These are phyloP conservation scores for Drosophila nigritarsus DNA, from an alignment of 2,888 invertebrate genomes.

Conservation along the genomic window DNA sequence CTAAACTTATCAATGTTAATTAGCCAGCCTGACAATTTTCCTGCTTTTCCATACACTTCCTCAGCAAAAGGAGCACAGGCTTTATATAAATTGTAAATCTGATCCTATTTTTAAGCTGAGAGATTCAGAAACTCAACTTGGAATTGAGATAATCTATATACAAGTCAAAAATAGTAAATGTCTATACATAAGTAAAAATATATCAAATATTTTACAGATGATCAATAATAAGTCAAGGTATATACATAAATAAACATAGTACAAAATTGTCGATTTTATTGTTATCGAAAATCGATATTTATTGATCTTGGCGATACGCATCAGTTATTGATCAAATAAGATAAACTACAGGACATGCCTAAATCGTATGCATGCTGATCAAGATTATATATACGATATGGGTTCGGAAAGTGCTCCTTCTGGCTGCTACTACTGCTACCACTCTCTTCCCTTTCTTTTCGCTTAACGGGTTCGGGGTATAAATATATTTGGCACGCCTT, in stretches of 20 bases:
- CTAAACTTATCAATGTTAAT: conserved; percentile 73
- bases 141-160: background rate
- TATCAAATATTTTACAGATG: background rate
- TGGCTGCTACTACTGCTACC: no score
- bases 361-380: background rate
- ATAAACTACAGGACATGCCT: background rate
- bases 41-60: conserved; percentile 8
- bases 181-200: no score
- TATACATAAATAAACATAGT: background rate
- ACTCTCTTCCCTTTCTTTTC: background rate
- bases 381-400: background rate
- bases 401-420: background rate
- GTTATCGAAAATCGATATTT: background rate
- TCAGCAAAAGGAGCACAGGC: background rate
- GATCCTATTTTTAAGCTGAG: background rate
- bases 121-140: accelerated
- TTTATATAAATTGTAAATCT: background rate
- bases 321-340: background rate
- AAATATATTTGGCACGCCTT: background rate
- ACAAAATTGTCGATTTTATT: background rate
- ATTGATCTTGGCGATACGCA: accelerated
- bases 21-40: conserved; percentile 54
- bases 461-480: background rate
- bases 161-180: background rate
- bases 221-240: background rate